These are phyloP conservation scores for Tilapia sparmanii DNA, from an alignment of 2,113 vertebrate genomes.

Conservation along the genomic window DNA sequence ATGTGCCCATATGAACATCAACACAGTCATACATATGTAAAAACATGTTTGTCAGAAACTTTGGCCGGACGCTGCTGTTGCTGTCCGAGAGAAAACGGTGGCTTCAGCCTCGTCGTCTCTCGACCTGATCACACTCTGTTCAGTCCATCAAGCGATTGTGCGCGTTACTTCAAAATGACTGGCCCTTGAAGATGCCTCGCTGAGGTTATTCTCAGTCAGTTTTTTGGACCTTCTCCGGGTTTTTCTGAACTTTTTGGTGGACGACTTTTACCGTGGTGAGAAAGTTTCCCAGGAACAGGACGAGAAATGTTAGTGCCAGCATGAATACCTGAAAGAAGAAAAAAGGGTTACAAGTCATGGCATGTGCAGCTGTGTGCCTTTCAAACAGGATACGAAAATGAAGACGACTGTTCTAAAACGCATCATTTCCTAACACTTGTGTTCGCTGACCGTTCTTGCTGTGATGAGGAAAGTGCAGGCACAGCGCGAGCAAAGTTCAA, in stretches of 20 bases:
- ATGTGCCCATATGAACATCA: constrained; percentile 4
- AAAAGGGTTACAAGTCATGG: background rate
- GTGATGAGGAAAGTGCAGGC: background rate
- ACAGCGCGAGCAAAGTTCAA: background rate
- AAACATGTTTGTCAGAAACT: background rate
- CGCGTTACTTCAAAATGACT: constrained; percentile 8
- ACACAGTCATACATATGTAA: background rate
- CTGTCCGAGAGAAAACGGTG: background rate
- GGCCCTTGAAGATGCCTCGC: background rate
- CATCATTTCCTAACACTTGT: background rate
- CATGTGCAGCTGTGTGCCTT: background rate
- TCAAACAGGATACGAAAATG: background rate
- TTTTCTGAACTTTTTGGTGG: constrained; percentile 88
- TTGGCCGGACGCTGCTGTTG: constrained; percentile 1
- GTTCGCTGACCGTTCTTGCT: background rate
- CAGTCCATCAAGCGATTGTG: constrained; percentile 14
- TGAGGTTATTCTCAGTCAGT: constrained; percentile 51
- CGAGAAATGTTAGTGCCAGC: constrained; percentile 86
- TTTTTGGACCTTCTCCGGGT: constrained; percentile 75
- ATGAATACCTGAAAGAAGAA: constrained; percentile 80
- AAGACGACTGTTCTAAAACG: background rate
- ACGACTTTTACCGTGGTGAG: constrained; percentile 96
- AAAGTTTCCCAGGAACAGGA: constrained; percentile 96
- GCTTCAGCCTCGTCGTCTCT: background rate
- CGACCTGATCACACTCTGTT: background rate